Evolutionary conservation across 2,797 vertebrate genomes (phyloP), one percentile per base, ranked within the genome.

Genomic region (Cyclopterus lumpus): DNA sequence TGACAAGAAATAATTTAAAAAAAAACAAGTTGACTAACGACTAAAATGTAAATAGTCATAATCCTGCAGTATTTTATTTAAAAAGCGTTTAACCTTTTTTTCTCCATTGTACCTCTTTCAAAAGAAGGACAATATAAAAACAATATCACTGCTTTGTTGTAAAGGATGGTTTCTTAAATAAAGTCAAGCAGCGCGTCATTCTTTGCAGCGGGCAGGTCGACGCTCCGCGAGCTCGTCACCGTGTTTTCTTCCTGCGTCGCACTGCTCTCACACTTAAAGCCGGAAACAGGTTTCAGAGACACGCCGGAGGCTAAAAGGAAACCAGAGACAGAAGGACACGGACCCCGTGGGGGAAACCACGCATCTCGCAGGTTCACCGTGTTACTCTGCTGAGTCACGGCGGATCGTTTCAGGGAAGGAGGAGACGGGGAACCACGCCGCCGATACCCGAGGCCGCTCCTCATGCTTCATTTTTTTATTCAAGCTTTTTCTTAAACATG

Each of bases 341-440:
- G 15, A 48, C 42, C 34, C 40, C 58, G 57, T 79, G 86, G 89
- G 89, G 89, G 88, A 90, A 90, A 65, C 75, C 81, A 82, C 85
- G 87, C 73, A 67, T 85, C 40, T 18, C 24, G n/a, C 44, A 71
- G 58, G 53, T 22, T 60, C 30, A 72, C 77, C 67, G 8, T 24
- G 0, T 86, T 85, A 4, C 88, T 81, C 69, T 30, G 85, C 72
- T 91, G 90, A 91, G 66, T 91, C 90, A 92, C 64, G 87, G 44
- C 49, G 1, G 49, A 24, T 36, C 58, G 64, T 81, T 89, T 90
- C 89, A 88, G 78, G 87, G 82, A 91, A 91, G 86, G 2, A 55
- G 62, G 30, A 68, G 34, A 60, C 38, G 89, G 91, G 90, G 73
- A 91, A 90, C 54, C 16, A 89, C 88, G 55, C 63, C 18, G 20